Base-by-base conservation (phyloP, 2,797 vertebrate genomes). In the Tragopan temminckii region DNA sequence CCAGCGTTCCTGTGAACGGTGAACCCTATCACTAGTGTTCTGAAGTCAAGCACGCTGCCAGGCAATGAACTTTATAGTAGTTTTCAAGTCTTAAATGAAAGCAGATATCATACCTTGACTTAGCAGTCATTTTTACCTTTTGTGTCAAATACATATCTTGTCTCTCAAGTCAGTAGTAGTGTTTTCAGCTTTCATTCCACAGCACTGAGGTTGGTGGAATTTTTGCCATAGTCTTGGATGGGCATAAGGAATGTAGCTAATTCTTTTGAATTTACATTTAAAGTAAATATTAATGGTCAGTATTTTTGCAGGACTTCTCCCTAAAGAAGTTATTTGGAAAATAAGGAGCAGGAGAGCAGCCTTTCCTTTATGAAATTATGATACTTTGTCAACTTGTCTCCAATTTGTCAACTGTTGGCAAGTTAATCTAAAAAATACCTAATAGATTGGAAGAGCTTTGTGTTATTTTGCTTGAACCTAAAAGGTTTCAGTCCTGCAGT, bases 401-500 rank as follows among this genome's bases (percentile, higher is more conserved):
- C 72, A 74, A 81, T 89, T 86, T 94, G 52, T 84, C 80, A 84
- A 70, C 74, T 74, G 43, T 36, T 77, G 74, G 43, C 77, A 79
- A 45, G 67, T 75, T 53, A 83, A 69, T 69, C 24, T 88, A 80
- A 78, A 66, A 50, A 58, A 50, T 35, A 38, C 23, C 33, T 68
- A 62, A 77, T 33, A 71, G 42, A 82, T 59, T 87, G 50, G n/a
- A 85, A 94, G 38, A 93, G 35, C 35, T 89, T 24, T 33, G 16
- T 45, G n/a, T 45, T 89, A 48, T 89, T 88, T 92, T 91, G 50
- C 43, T 92, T 80, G 72, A 93, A 71, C 33, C 46, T 80, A 69
- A 71, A 86, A 87, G 29, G 24, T 82, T 91, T 93, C 68, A 80
- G 64, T 82, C 86, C 86, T 83, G 48, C 75, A 82, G 83, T 85